These are phyloP conservation scores for Acholoe squamosa DNA, from an alignment of 2,888 invertebrate genomes.

Conservation along the genomic window DNA sequence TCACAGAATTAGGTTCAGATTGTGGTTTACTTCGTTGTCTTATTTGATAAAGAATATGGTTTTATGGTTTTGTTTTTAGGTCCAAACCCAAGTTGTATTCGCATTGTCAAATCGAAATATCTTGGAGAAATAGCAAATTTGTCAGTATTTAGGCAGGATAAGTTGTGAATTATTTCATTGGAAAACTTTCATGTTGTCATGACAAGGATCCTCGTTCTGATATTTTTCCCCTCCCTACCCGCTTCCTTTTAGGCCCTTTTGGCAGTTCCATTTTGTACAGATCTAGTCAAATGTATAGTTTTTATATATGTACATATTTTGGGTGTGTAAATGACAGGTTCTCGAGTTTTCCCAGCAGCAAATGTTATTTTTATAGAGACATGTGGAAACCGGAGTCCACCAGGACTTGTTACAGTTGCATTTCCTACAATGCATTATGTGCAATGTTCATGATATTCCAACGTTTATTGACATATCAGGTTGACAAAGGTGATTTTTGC, in stretches of 20 bases:
- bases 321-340: conserved; percentile 59
- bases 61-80: too few species aligned
- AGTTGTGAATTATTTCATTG: too few species aligned
- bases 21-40: too few species aligned
- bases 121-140: too few species aligned
- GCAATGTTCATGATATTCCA: conserved; percentile 59
- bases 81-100: too few species aligned
- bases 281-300: conserved; percentile 65
- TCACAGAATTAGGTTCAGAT: too few species aligned
- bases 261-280: conserved; percentile 63
- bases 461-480: conserved; percentile 57
- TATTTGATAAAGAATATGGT: too few species aligned
- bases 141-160: too few species aligned
- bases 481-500: conserved; percentile 50
- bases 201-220: conserved; percentile 15
- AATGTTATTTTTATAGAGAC: conserved; percentile 60
- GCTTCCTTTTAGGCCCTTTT: conserved; percentile 57
- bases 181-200: background rate
- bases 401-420: conserved; percentile 54
- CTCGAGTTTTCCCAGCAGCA: conserved; percentile 46
- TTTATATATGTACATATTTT: conserved; percentile 65
- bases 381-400: conserved; percentile 40
- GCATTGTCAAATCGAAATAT: too few species aligned
- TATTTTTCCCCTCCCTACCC: background rate
- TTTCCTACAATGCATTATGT: conserved; percentile 52